A percentile compares a stretch with the other conserved stretches of the same genome.
Evolutionary conservation across 2,888 invertebrate species (phyloP).

Genomic region (Andrena chrysosceles): DNA sequence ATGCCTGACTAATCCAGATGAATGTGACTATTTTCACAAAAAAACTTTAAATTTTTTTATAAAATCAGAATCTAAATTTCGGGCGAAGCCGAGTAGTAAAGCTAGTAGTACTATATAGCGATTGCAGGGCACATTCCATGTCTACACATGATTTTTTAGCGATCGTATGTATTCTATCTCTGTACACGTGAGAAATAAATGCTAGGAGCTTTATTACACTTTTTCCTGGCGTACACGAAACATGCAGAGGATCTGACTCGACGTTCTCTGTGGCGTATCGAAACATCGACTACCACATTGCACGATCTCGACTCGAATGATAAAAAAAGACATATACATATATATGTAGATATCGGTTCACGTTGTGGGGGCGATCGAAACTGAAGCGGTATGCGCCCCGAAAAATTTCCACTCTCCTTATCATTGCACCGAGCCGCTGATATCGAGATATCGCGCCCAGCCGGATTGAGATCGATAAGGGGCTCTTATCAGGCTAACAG

Average conservation of each 20-base stretch:
- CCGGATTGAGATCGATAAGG: constrained; percentile 61
- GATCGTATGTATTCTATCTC: neutral
- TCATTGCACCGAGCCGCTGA: constrained; percentile 37
- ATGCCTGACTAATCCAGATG: too few species aligned
- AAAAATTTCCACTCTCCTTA: constrained; percentile 64
- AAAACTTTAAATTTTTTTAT: too few species aligned
- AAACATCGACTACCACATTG: neutral
- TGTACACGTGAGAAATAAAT: neutral
- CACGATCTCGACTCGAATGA: neutral
- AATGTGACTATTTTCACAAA: too few species aligned
- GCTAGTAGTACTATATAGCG: neutral
- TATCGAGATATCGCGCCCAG: constrained; percentile 23
- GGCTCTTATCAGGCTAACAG: constrained; percentile 48
- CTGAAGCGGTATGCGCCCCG: neutral
- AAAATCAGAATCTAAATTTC: too few species aligned
- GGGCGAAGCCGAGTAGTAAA: too few species aligned
- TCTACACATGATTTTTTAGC: neutral
- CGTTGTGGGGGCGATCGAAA: too few species aligned
- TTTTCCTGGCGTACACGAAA: neutral
- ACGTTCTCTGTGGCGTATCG: constrained; percentile 9
- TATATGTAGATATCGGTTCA: too few species aligned
- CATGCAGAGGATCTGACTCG: constrained; percentile 6
- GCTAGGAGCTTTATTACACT: neutral
- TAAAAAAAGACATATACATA: neutral
- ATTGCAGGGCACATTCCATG: neutral